These are phyloP conservation scores for Aleiodes testaceus DNA, from an alignment of 2,888 invertebrate species.

Conservation along the genomic window DNA sequence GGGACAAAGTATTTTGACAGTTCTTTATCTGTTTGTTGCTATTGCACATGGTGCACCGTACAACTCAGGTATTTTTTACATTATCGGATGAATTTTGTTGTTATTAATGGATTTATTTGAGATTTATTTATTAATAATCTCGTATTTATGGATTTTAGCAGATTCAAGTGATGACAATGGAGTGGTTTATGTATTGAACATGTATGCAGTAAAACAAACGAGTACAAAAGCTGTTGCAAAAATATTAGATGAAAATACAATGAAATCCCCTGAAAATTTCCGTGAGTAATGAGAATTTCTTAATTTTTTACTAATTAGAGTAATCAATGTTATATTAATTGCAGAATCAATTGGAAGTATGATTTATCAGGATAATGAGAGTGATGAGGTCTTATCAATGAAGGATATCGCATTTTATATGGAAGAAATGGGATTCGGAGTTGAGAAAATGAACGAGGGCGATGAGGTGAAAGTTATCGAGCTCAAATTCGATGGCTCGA, in stretches of 20 bases:
- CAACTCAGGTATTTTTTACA: conserved; percentile 8
- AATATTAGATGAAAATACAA: conserved; percentile 4
- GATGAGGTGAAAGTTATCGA: conserved; percentile 21
- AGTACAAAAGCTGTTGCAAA: conserved; percentile 20
- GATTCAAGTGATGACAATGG: conserved; percentile 20
- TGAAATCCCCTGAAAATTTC: conserved; percentile 18
- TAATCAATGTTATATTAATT: background rate
- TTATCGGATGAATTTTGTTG: too few species aligned
- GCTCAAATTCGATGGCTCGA: background rate
- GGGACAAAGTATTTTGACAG: conserved; percentile 6
- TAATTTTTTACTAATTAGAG: background rate
- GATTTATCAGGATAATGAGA: conserved; percentile 5
- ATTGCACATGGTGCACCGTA: conserved; percentile 11
- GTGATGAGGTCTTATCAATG: conserved; percentile 34
- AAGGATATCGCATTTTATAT: conserved; percentile 36
- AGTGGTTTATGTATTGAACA: conserved; percentile 35
- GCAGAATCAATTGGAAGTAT: conserved; percentile 38
- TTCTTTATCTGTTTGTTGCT: conserved; percentile 5
- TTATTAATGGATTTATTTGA: background rate
- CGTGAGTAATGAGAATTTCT: conserved; percentile 18
- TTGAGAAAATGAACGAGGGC: conserved; percentile 32
- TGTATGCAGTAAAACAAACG: conserved; percentile 32
- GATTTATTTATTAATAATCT: background rate
- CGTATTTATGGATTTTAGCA: background rate
- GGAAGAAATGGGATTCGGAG: conserved; percentile 3